Evolutionary conservation across 2,888 invertebrate genomes (phyloP).

Genomic region (Melieria omissa): DNA sequence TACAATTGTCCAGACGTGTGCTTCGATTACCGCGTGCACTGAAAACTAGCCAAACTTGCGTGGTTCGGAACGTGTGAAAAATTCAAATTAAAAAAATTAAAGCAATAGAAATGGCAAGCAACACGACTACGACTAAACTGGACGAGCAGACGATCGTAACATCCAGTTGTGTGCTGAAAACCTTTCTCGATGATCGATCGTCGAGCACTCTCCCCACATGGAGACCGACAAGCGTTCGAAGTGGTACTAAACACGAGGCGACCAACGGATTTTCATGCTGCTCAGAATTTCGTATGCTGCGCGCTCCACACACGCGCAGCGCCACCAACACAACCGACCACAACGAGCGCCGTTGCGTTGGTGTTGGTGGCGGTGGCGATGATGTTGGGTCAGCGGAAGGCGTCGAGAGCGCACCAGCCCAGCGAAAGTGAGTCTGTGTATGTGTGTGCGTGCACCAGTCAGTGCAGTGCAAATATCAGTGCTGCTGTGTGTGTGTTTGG

Average conservation of each 20-base stretch:
- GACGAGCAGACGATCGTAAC: slow-evolving; percentile 31
- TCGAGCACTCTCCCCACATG: slow-evolving; percentile 65
- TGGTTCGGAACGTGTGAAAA: no score
- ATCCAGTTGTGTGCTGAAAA: slow-evolving; percentile 47
- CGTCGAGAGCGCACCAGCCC: no score
- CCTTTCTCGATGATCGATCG: slow-evolving; percentile 54
- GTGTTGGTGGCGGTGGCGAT: slow-evolving; percentile 3
- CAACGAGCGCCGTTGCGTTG: slow-evolving; percentile 5
- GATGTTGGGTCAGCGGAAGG: no score
- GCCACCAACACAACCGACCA: slow-evolving; percentile 30
- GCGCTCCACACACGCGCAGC: slow-evolving; percentile 20
- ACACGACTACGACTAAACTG: slow-evolving; percentile 32
- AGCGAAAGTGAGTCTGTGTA: background rate
- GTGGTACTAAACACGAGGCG: slow-evolving; percentile 66
- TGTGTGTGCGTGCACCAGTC: background rate
- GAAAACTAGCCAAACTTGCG: no score
- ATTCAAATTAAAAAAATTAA: no score
- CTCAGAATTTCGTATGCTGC: slow-evolving; percentile 37
- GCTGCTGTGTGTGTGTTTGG: slow-evolving; percentile 7
- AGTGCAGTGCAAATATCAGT: background rate
- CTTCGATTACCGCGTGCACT: no score
- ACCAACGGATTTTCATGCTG: slow-evolving; percentile 60
- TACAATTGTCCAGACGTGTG: no score
- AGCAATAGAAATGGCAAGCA: no score
- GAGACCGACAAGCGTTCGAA: slow-evolving; percentile 68